Base-by-base conservation (phyloP, 2,797 vertebrate genomes). In the Rhabdophis nuchalis region DNA sequence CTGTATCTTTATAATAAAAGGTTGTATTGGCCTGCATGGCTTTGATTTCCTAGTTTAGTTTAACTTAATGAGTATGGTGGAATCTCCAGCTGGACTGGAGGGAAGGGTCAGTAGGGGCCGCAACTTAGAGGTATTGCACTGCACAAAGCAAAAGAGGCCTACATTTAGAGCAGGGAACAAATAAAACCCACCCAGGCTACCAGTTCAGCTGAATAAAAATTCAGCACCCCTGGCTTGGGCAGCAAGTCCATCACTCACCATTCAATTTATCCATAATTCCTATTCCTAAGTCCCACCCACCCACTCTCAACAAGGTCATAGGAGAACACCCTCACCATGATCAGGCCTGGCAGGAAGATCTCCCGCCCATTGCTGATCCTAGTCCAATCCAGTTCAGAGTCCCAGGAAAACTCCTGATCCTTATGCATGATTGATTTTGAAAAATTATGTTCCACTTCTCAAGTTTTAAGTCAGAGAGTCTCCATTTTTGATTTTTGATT, bases 381-480 rank as follows among this genome's bases (percentile, higher is more conserved):
- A 41, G 36, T 23, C 20, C 72, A 77, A 11, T 77, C 72, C 36
- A 41, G 9, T 77, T 23, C 72, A 41, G 72, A 41, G 72, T 23
- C 36, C 36, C 72, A 77, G 20, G 18, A 41, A 77, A 41, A 77
- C 11, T 64, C 18, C 36, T 64, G 10, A 85, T n/a, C 27, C 25
- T 60, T 23, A 8, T 11, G 52, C 1, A 10, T 7, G 50, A 82
- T 25, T 60, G 18, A n/a, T 41, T 13, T 82, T 12, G 54, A 25
- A 88, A 2, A 92, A 56, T 50, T 50, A 6, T 1, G 1, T 20
- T 82, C 41, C 87, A 23, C 3, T 13, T 61, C 3, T n/a, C 9
- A n/a, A 2, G 46, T 10, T 2, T 3, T 0, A 0, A 87, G 32
- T 23, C 72, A 89, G 25, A 20, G 57, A 58, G 89, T 20, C 87